These are phyloP conservation scores for Armadillidium nasatum DNA, from an alignment of 1,140 invertebrate species.

Conservation along the genomic window DNA sequence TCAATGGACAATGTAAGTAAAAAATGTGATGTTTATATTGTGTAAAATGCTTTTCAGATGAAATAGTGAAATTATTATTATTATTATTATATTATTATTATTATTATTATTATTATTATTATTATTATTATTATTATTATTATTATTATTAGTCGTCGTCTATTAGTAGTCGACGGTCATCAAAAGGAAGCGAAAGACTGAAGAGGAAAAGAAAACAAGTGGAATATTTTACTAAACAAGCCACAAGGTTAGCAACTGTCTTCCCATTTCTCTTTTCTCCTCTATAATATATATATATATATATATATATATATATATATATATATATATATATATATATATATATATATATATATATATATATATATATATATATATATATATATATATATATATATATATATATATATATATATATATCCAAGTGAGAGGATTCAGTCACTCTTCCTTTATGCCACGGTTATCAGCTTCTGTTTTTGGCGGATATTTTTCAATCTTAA, in stretches of 20 bases:
- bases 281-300: background rate
- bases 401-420: background rate
- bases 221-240: background rate
- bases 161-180: background rate
- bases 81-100: background rate
- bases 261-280: too few species aligned
- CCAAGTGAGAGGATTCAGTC: too few species aligned
- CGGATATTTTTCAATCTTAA: too few species aligned
- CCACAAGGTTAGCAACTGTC: too few species aligned
- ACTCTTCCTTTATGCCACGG: too few species aligned
- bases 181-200: background rate
- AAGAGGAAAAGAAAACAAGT: background rate
- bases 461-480: too few species aligned
- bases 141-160: too few species aligned
- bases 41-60: too few species aligned
- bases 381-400: constrained; percentile 3
- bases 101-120: constrained; percentile 14
- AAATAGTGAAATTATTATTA: too few species aligned
- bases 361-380: background rate
- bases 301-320: constrained; percentile 16
- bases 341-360: background rate
- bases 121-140: background rate
- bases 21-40: too few species aligned
- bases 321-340: constrained; percentile 12
- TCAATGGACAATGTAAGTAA: too few species aligned